phyloP scores from a whole-genome alignment of 2,113 vertebrate genomes.

The Rhegmatorhina hoffmannsi region DNA sequence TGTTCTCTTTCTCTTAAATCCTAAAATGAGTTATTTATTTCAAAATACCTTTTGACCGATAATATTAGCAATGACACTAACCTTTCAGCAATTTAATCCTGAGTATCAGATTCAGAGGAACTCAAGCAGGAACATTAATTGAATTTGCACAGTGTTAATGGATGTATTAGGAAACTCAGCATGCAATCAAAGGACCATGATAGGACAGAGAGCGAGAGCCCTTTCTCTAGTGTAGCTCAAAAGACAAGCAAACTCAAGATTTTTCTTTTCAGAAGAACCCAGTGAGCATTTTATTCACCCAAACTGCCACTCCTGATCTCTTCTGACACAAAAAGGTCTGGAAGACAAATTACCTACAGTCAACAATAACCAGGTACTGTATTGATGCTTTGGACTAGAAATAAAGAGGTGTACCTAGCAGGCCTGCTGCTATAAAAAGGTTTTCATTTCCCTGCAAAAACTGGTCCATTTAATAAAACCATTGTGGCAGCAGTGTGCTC shows the following conservation, averaged over 20 bases:
- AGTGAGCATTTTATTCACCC: not conserved
- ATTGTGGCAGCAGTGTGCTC: not conserved
- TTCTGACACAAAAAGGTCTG: not conserved
- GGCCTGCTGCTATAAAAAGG: not conserved
- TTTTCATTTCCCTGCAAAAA: not conserved
- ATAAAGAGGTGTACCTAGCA: rapidly evolving
- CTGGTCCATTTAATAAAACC: not conserved
- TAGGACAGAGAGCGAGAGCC: not conserved
- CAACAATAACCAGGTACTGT: not conserved
- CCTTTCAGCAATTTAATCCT: not conserved
- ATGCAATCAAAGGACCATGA: not conserved
- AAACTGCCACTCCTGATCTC: not conserved
- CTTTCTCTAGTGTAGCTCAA: not conserved
- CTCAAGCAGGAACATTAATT: not conserved
- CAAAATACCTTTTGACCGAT: not conserved
- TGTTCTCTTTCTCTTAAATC: not conserved
- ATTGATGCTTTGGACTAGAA: rapidly evolving
- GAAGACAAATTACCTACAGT: not conserved
- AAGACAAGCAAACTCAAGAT: not conserved
- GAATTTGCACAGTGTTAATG: not conserved
- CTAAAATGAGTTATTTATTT: not conserved
- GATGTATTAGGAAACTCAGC: not conserved
- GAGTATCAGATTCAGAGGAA: not conserved
- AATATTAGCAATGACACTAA: not conserved
- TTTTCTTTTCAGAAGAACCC: not conserved